These are phyloP conservation scores for Caenorhabditis auriculariae DNA, from an alignment of 2,888 invertebrate genomes.

Conservation along the genomic window DNA sequence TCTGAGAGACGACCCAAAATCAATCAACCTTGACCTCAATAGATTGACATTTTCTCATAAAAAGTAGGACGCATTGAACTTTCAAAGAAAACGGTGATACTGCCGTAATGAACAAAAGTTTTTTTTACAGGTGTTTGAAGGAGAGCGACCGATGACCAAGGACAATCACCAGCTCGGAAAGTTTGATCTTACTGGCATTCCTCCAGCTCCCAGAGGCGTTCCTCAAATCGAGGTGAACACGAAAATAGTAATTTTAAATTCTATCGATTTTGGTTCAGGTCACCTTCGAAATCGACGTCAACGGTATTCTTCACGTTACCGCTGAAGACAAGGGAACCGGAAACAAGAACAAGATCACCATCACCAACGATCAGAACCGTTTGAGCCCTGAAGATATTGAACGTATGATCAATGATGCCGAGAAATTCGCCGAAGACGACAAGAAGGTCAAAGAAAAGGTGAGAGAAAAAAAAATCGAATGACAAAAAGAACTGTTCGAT, in stretches of 20 bases:
- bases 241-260: background rate
- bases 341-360: conserved; percentile 96
- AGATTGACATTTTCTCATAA: no score
- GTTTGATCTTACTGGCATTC: conserved; percentile 76
- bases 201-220: conserved; percentile 68
- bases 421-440: conserved; percentile 97
- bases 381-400: conserved; percentile 97
- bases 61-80: no score
- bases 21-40: no score
- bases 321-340: conserved; percentile 99
- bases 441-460: conserved; percentile 74
- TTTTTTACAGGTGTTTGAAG: conserved; percentile 79
- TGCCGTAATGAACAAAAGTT: conserved; percentile 1
- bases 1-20: no score
- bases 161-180: conserved; percentile 98
- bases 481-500: conserved; percentile 65
- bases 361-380: conserved; percentile 83
- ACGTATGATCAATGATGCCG: conserved; percentile 97
- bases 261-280: no score
- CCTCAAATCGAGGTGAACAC: conserved; percentile 65
- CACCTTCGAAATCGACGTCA: conserved; percentile 69
- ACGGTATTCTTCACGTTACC: conserved; percentile 73
- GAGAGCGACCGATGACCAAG: conserved; percentile 99
- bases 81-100: background rate
- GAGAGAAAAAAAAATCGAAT: background rate